A percentile compares a stretch with the other conserved stretches of the same genome.
phyloP scores from a whole-genome alignment of 37 sponge, comb jelly and placozoan genomes.

The Mnemiopsis leidyi region DNA sequence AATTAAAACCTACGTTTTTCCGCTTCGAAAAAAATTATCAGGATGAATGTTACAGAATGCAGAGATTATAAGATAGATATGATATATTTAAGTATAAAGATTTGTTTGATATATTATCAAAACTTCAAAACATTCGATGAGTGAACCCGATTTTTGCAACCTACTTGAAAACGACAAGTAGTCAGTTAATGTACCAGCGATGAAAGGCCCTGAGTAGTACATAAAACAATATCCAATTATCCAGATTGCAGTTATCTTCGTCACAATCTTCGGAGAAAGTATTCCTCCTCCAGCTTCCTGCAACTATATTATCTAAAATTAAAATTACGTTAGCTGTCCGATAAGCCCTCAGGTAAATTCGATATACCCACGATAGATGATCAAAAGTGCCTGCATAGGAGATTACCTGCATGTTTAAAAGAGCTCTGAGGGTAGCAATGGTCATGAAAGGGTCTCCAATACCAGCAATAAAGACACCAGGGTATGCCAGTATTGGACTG shows the following conservation, averaged over 20 bases:
- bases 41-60: no score
- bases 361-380: no score
- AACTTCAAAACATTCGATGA: no score
- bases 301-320: neutral
- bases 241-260: neutral
- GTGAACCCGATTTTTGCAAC: neutral
- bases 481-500: constrained; percentile 9
- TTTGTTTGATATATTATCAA: no score
- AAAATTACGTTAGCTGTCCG: no score
- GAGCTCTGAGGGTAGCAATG: neutral
- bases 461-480: constrained; percentile 48
- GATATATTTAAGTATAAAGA: no score
- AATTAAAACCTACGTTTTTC: no score
- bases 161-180: neutral
- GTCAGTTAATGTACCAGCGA: constrained; percentile 11
- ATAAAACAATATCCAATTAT: neutral
- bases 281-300: neutral
- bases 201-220: neutral
- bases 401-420: constrained; percentile 24
- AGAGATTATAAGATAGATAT: no score
- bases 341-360: no score
- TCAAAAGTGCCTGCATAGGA: no score
- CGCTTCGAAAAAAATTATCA: no score
- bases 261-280: neutral
- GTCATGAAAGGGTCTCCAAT: constrained; percentile 19